Percentiles rank a stretch among this genome's conserved stretches.
Conservation (phyloP, 2,888 invertebrate species). For the Lepidochitona cinerea region DNA sequence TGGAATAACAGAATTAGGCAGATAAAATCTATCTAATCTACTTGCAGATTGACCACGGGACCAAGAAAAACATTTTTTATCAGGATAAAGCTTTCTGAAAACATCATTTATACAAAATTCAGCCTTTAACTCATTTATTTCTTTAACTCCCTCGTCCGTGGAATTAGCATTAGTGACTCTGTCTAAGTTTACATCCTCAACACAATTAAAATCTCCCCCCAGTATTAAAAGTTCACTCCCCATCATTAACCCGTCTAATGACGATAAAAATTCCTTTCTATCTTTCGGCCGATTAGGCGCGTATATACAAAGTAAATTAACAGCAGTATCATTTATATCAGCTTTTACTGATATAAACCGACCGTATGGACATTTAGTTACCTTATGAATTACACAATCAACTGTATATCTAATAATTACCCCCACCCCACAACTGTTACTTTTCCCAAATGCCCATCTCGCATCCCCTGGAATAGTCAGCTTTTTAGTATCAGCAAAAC, state of each 20-base stretch:
- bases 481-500: background rate
- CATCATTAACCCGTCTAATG: background rate
- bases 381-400: background rate
- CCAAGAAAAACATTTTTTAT: background rate
- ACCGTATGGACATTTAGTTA: background rate
- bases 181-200: slow-evolving; percentile 6
- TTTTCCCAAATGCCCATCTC: background rate
- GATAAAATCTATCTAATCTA: background rate
- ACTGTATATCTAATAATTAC: background rate
- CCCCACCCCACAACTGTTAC: background rate
- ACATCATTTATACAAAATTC: background rate
- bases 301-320: background rate
- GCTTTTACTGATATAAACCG: background rate
- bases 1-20: background rate
- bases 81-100: background rate
- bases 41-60: background rate
- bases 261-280: background rate
- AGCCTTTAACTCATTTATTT: background rate
- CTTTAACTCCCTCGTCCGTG: background rate
- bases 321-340: background rate
- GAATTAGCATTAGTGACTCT: background rate
- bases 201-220: background rate
- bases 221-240: background rate
- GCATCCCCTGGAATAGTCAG: background rate
- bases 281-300: background rate